Percentiles rank a stretch among this genome's conserved stretches.
Conservation (phyloP, 2,113 vertebrate species). For the Neolamprologus modestus region DNA sequence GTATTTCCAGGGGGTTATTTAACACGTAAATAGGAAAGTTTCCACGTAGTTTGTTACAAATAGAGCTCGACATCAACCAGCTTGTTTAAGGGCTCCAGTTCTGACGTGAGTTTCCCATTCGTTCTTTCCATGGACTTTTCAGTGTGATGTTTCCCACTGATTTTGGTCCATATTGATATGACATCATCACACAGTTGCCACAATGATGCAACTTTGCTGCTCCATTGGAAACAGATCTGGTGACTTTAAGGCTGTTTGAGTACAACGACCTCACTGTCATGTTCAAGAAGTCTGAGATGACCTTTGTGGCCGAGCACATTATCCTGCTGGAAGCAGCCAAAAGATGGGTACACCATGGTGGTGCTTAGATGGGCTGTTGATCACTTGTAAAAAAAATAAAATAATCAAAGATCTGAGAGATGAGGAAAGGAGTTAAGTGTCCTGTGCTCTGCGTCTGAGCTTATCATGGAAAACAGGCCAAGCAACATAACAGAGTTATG, state of each 20-base stretch:
- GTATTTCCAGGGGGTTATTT: neutral
- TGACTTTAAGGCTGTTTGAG: neutral
- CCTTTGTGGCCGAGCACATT: fast-evolving
- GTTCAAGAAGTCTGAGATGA: neutral
- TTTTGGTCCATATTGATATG: fast-evolving
- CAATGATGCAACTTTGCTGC: neutral
- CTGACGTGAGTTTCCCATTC: neutral
- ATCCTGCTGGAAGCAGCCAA: neutral
- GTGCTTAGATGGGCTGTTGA: neutral
- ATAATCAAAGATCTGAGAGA: neutral
- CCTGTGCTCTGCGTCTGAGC: neutral
- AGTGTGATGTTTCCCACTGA: neutral
- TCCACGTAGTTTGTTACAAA: neutral
- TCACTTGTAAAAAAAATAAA: neutral
- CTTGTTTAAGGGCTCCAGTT: neutral
- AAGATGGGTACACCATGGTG: fast-evolving
- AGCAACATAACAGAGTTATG: neutral
- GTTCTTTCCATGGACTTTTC: neutral
- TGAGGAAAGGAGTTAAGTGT: neutral
- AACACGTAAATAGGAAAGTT: fast-evolving
- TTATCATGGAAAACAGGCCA: neutral
- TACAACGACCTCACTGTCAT: neutral
- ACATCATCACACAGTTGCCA: neutral
- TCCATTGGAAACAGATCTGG: neutral
- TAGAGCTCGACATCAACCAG: fast-evolving